A percentile compares a stretch with the other conserved stretches of the same genome.
Evolutionary conservation across 64 coral and sea anemone genomes (phyloP).

Genomic region (Actinia equina): DNA sequence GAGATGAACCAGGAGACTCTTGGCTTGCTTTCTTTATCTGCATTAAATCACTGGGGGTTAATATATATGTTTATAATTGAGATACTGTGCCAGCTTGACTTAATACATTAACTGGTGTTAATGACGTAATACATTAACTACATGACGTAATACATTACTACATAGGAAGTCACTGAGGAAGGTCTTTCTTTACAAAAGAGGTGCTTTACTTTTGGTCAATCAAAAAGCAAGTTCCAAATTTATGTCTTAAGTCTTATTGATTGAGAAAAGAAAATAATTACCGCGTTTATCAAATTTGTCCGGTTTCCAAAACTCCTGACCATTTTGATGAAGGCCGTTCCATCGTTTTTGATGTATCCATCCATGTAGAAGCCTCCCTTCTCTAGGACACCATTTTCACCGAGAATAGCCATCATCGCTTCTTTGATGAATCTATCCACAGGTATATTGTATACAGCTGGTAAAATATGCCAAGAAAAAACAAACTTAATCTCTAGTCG

Average conservation of each 20-base stretch:
- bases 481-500: no score
- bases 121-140: no score
- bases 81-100: no score
- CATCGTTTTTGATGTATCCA: constrained; percentile 34
- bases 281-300: constrained; percentile 31
- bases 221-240: no score
- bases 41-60: neutral
- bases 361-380: constrained; percentile 49
- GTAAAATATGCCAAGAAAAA: neutral
- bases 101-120: no score
- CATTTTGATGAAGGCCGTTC: constrained; percentile 17
- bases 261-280: neutral
- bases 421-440: constrained; percentile 35
- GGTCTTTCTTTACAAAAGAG: no score
- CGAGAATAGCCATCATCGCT: constrained; percentile 51
- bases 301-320: constrained; percentile 38
- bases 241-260: no score
- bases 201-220: no score
- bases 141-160: no score
- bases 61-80: neutral
- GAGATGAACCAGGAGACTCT: neutral
- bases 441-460: constrained; percentile 23
- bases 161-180: neutral
- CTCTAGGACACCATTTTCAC: constrained; percentile 44
- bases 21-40: constrained; percentile 13